Conservation (phyloP, 2,797 vertebrate species). For the Microctenopoma steveboyesi region DNA sequence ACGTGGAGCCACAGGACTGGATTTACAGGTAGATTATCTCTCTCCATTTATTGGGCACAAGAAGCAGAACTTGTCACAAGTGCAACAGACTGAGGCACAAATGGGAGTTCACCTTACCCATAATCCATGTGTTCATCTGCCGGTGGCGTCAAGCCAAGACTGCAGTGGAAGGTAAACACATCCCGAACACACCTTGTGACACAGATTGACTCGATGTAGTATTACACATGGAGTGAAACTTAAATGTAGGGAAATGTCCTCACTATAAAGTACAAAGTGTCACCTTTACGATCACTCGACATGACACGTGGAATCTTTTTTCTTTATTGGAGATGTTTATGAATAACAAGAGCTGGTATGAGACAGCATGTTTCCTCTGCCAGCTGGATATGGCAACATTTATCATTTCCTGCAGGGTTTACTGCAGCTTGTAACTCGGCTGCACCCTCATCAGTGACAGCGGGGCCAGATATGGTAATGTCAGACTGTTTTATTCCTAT, state of each 20-base stretch:
- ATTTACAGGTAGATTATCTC: constrained; percentile 1
- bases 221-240: background rate
- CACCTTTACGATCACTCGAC: background rate
- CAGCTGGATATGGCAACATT: constrained; percentile 31
- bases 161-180: background rate
- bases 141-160: background rate
- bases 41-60: background rate
- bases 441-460: constrained; percentile 24
- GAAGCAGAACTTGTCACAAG: background rate
- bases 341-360: constrained; percentile 27
- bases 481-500: constrained; percentile 20
- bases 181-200: background rate
- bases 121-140: constrained; percentile 1
- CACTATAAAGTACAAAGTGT: background rate
- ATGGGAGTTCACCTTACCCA: background rate
- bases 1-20: constrained; percentile 5
- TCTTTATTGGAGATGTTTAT: constrained; percentile 23
- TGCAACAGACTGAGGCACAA: constrained; percentile 3
- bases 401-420: constrained; percentile 44
- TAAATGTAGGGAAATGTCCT: too few relatives aligned
- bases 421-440: constrained; percentile 35
- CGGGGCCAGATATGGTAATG: constrained; percentile 35
- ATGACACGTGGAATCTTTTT: background rate
- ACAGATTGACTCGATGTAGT: too few relatives aligned
- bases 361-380: constrained; percentile 31